These are phyloP conservation scores for Metallyticus violacea DNA, from an alignment of 2,888 invertebrate genomes.

Conservation along the genomic window DNA sequence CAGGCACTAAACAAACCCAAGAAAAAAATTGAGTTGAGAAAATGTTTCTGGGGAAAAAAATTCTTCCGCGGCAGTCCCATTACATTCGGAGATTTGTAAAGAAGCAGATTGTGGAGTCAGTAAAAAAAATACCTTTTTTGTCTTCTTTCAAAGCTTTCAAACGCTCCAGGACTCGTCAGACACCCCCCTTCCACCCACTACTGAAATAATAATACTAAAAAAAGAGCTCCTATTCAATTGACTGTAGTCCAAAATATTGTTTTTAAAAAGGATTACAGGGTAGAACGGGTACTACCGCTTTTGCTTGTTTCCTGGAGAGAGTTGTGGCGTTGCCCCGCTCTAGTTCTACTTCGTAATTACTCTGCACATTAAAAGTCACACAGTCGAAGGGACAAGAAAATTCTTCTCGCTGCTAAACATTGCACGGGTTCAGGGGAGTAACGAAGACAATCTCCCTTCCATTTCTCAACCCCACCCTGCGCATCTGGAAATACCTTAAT, in stretches of 20 bases:
- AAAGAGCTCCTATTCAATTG: background rate
- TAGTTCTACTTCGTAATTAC: constrained; percentile 7
- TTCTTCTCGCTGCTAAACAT: background rate
- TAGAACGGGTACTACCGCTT: background rate
- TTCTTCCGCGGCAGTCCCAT: background rate
- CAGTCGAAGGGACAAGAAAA: constrained; percentile 22
- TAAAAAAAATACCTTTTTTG: background rate
- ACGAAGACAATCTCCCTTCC: constrained; percentile 16
- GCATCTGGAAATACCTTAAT: constrained; percentile 18
- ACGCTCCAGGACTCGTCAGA: background rate
- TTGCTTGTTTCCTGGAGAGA: background rate
- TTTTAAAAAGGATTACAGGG: background rate
- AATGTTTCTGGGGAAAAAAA: background rate
- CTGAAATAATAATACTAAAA: background rate
- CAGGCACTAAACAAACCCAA: background rate
- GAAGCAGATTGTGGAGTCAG: background rate
- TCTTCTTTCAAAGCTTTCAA: background rate
- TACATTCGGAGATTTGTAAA: background rate
- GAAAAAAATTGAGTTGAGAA: background rate
- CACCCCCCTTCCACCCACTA: background rate
- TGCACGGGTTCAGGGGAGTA: background rate
- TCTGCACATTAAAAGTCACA: constrained; percentile 26
- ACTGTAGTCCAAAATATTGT: background rate
- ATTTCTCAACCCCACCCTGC: background rate
- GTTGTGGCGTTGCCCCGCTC: background rate